A percentile compares a stretch with the other conserved stretches of the same genome.
Conservation (phyloP, 2,888 invertebrate genomes). For the Luffia ferchaultella region DNA sequence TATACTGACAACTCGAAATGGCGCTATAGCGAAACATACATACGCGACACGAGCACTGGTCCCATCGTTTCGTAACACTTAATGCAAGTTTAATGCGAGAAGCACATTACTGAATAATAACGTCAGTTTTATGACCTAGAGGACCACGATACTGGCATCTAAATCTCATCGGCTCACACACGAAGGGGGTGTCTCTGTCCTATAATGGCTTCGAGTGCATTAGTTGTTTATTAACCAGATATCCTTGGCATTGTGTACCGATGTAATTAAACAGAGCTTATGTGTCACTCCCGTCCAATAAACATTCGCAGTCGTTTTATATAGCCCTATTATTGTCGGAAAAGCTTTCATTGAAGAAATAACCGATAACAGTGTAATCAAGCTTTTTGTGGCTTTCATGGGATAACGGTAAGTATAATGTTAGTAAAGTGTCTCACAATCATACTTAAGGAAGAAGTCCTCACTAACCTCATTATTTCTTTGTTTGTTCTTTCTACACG, state of each 20-base stretch:
- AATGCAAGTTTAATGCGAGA: slow-evolving; percentile 53
- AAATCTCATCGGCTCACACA: slow-evolving; percentile 22
- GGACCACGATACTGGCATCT: slow-evolving; percentile 32
- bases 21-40: too few relatives aligned
- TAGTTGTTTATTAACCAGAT: background rate
- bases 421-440: too few relatives aligned
- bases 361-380: too few relatives aligned
- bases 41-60: too few relatives aligned
- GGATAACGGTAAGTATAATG: too few relatives aligned
- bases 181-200: background rate
- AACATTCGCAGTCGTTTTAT: background rate
- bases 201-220: background rate
- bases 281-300: background rate
- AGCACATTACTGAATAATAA: slow-evolving; percentile 48
- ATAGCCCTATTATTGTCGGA: too few relatives aligned
- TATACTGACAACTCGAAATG: too few relatives aligned
- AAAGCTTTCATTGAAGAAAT: too few relatives aligned
- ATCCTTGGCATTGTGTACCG: background rate
- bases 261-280: background rate
- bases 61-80: slow-evolving; percentile 44
- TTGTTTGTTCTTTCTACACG: too few relatives aligned
- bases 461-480: too few relatives aligned
- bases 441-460: too few relatives aligned
- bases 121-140: slow-evolving; percentile 46
- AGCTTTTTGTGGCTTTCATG: too few relatives aligned